A percentile compares a stretch with the other conserved stretches of the same genome.
phyloP scores from a whole-genome alignment of 2,888 invertebrate genomes.

The Allophyes oxyacanthae region DNA sequence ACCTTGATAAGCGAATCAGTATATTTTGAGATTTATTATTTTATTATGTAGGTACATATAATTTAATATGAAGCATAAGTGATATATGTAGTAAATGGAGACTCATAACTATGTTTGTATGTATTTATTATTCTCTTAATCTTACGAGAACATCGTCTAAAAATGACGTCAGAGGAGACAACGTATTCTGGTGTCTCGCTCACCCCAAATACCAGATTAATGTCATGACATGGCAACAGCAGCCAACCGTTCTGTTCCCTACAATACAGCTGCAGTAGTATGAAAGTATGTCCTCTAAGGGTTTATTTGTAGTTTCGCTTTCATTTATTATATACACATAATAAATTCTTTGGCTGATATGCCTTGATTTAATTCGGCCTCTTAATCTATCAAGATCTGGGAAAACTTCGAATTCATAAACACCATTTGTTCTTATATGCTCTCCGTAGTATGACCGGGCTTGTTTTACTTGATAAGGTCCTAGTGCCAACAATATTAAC shows the following conservation, averaged over 20 bases:
- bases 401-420: background rate
- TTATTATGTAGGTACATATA: too few species aligned
- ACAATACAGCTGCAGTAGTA: slow-evolving; percentile 15
- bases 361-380: slow-evolving; percentile 8
- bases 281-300: background rate
- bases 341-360: slow-evolving; percentile 5
- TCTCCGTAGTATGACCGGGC: slow-evolving; percentile 14
- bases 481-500: slow-evolving; percentile 6
- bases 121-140: background rate
- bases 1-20: too few species aligned
- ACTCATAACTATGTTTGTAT: too few species aligned
- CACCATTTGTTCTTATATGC: background rate
- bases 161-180: slow-evolving; percentile 3
- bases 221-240: slow-evolving; percentile 4
- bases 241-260: slow-evolving; percentile 13
- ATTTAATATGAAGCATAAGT: too few species aligned
- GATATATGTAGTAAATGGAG: too few species aligned
- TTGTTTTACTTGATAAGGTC: slow-evolving; percentile 16
- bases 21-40: too few species aligned
- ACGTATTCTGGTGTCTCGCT: slow-evolving; percentile 1
- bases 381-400: background rate
- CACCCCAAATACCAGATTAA: slow-evolving; percentile 8
- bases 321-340: slow-evolving; percentile 1
- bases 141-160: background rate
- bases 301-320: background rate